These are phyloP conservation scores for Nothobranchius furzeri DNA, from an alignment of 2,113 vertebrate genomes.

Conservation along the genomic window DNA sequence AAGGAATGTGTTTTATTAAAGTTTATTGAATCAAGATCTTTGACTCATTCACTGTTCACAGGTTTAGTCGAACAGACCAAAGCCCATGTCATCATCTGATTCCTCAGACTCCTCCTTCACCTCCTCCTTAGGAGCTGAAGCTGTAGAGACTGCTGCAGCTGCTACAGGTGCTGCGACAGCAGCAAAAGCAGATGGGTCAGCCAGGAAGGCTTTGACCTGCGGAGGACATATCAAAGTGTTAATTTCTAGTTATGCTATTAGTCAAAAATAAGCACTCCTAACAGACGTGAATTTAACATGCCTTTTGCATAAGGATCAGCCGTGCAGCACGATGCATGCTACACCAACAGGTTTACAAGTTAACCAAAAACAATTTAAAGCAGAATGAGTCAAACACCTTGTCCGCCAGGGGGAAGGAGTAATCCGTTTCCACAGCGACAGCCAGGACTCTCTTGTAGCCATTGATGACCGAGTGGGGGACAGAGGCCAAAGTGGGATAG, in stretches of 20 bases:
- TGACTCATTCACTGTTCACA: conserved; percentile 32
- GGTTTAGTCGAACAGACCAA: conserved; percentile 88
- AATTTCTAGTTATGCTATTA: too few relatives aligned
- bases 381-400: conserved; percentile 81
- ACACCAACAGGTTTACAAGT: conserved; percentile 39
- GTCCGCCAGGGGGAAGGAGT: conserved; percentile 95
- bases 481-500: conserved; percentile 95
- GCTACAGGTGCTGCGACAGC: conserved; percentile 79
- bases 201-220: conserved; percentile 93
- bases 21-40: conserved; percentile 60
- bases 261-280: too few relatives aligned
- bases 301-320: too few relatives aligned
- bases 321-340: conserved; percentile 9
- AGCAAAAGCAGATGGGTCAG: conserved; percentile 92
- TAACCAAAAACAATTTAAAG: neutral
- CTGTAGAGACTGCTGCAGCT: conserved; percentile 69
- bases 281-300: too few relatives aligned
- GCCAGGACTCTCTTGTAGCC: conserved; percentile 96
- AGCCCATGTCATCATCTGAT: conserved; percentile 96
- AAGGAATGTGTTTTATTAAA: neutral
- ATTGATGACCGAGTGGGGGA: conserved; percentile 94
- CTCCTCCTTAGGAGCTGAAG: conserved; percentile 82
- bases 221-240: neutral
- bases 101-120: conserved; percentile 93
- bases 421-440: conserved; percentile 92